Evolutionary conservation across 2,888 invertebrate genomes (phyloP), one percentile per base, ranked within the genome.

Genomic region (Myopa testacea): DNA sequence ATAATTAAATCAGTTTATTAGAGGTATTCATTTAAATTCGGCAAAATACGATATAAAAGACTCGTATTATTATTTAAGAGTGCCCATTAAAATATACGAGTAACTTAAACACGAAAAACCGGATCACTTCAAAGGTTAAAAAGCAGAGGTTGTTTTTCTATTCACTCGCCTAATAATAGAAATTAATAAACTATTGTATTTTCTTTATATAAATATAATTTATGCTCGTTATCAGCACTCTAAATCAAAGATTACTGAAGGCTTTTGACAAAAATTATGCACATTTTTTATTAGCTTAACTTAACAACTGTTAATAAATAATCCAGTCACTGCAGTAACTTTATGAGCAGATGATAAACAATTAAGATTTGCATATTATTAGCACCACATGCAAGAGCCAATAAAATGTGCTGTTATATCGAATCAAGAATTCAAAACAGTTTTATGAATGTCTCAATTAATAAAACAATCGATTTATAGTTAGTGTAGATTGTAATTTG

Each of bases 371-470:
- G 55, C 14, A 55, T n/a, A 55, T 45, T 55, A 55, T 14, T 55
- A 63, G 63, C 60, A 26, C 26, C 26, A 26, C 26, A 26, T 26
- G 26, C 26, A 75, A 19, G 50, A 16, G 55, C 16, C 60, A 52
- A 78, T 45, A 45, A 45, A 45, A 45, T 45, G 45, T 45, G 45
- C 45, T 45, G 1, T 45, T 45, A 45, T 45, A 45, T 8, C 1
- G 45, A 45, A 45, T 45, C 45, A 45, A 45, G 45, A 55, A 55
- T n/a, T 55, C 14, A 16, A 55, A 55, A 5, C 78, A 79, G 77
- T 78, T 79, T 79, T 78, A 80, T 79, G 75, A 78, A 76, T 79
- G 81, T 81, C 79, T 55, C 77, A 78, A 79, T 76, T 81, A 80
- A 79, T 80, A 76, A 78, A 78, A 76, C 62, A 74, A 76, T 67